These are phyloP conservation scores for Podabrus alpinus DNA, from an alignment of 2,888 invertebrate genomes.

Conservation along the genomic window DNA sequence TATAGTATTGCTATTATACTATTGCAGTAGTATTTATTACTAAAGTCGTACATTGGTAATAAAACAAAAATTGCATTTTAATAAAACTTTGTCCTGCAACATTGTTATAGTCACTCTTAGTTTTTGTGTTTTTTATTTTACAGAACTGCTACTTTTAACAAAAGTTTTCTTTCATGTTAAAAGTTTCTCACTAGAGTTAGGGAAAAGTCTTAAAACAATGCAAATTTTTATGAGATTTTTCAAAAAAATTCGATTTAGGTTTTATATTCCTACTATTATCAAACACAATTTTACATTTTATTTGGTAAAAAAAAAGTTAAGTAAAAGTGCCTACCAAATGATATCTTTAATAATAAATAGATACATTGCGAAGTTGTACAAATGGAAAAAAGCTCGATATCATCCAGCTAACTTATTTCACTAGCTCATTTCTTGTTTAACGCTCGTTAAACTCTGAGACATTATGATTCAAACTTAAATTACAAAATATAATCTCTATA, in stretches of 20 bases:
- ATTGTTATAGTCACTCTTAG: not conserved
- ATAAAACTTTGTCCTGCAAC: not conserved
- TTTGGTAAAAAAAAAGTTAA: not conserved
- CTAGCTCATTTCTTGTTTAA: slow-evolving; percentile 23
- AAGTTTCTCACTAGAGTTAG: not conserved
- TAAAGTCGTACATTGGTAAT: not conserved
- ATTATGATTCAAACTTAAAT: slow-evolving; percentile 39
- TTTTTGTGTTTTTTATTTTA: not conserved
- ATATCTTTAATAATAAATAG: not conserved
- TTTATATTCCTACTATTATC: not conserved
- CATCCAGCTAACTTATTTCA: slow-evolving; percentile 6
- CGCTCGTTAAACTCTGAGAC: slow-evolving; percentile 29
- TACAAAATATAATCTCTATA: slow-evolving; percentile 40
- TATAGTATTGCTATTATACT: not conserved
- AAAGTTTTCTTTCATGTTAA: not conserved
- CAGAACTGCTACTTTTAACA: not conserved
- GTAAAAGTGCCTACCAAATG: not conserved
- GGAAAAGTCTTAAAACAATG: not conserved
- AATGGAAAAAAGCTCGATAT: slow-evolving; percentile 13
- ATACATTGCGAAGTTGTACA: slow-evolving; percentile 5
- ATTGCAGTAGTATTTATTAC: no score
- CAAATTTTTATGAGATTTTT: not conserved
- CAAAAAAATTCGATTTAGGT: not conserved
- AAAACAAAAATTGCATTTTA: not conserved
- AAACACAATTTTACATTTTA: not conserved